Conservation (phyloP, 2,113 vertebrate genomes). For the Carassius gibelio region DNA sequence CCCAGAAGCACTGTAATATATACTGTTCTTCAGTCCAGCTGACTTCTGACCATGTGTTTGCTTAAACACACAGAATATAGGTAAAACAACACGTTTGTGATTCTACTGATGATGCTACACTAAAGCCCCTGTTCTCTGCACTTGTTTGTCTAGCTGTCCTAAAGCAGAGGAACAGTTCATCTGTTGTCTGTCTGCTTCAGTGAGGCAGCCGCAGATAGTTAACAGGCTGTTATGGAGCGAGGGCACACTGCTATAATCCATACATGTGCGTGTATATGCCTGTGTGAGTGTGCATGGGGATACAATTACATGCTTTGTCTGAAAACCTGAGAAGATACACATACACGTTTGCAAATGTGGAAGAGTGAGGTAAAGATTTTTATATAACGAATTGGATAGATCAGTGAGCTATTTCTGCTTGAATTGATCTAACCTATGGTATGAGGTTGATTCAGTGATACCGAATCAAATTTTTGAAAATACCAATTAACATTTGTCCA, state of each 20-base stretch:
- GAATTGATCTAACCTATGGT: neutral
- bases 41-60: neutral
- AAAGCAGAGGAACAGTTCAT: neutral
- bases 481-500: neutral
- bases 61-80: neutral
- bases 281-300: neutral
- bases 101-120: neutral
- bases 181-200: conserved; percentile 18
- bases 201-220: neutral
- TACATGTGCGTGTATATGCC: neutral
- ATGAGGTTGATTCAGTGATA: neutral
- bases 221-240: neutral
- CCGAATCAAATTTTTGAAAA: neutral
- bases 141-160: conserved; percentile 7
- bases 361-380: neutral
- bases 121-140: neutral
- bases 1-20: conserved; percentile 18
- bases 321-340: neutral
- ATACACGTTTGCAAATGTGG: neutral
- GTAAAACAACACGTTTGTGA: neutral
- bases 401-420: neutral
- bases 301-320: neutral
- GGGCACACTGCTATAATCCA: neutral
- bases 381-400: neutral
- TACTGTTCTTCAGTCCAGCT: conserved; percentile 6